Evolutionary conservation across 2,797 vertebrate species (phyloP), one percentile per base, ranked within the genome.

Genomic region (Galaxias olidus): DNA sequence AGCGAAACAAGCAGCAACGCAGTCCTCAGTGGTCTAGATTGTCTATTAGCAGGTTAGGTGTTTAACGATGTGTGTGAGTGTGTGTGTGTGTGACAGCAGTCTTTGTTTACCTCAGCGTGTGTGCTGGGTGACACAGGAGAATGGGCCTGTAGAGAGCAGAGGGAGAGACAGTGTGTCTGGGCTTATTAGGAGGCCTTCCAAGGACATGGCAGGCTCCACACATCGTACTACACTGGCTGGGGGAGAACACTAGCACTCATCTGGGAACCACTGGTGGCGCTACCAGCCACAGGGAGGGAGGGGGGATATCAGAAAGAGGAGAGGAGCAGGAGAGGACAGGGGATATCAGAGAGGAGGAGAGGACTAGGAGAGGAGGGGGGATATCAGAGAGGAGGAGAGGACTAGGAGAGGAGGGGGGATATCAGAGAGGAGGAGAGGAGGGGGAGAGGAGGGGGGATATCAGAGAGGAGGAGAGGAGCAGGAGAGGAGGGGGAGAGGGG

Each of bases 161-260:
- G 84, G 86, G 82, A 77, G 78, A 77, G 76, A 77, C 79, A 6
- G 86, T 87, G 86, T 85, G 86, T 87, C 87, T 82, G 84, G 86
- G 89, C 87, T 84, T 88, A 89, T 90, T 89, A 90, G 87, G 86
- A 82, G 78, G 75, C 79, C 82, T 86, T 89, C 87, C 88, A 90
- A 89, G 87, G 88, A 90, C 89, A 84, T 78, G 63, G 81, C 76
- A 85, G 82, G 85, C 82, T 86, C 77, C 68, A 88, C 81, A 88
- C 85, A 84, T 85, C 30, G 6, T n/a, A n/a, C n/a, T 84, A 85
- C 80, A 86, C 79, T 71, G 79, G 74, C 79, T 71, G 73, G 71
- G 72, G 47, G 53, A 57, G 68, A 62, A 75, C 68, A 78, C 77
- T 70, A 69, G 56, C 47, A 76, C 79, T 86, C 84, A 90, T 89